phyloP scores from a whole-genome alignment of 2,113 vertebrate genomes.

The Sorex fumeus region DNA sequence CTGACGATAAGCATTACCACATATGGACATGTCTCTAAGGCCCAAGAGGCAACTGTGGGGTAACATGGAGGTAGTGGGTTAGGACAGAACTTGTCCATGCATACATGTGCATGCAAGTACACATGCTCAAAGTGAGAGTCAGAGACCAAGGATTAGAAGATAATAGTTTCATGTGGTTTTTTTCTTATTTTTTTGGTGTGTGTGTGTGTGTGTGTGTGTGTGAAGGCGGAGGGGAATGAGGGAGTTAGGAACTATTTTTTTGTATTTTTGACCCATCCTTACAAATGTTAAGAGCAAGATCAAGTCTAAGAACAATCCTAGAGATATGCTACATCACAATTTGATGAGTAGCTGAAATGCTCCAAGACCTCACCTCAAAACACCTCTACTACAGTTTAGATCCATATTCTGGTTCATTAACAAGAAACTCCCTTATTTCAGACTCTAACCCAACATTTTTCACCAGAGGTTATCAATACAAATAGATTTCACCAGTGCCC shows the following conservation, averaged over 20 bases:
- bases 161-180: neutral
- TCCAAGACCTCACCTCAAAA: neutral
- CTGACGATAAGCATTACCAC: neutral
- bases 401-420: neutral
- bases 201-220: too few relatives aligned
- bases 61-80: neutral
- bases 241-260: too few relatives aligned
- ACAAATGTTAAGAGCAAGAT: neutral
- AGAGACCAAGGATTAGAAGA: neutral
- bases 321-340: neutral
- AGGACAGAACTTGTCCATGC: neutral
- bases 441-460: neutral
- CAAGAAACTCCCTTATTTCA: neutral
- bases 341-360: neutral
- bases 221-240: too few relatives aligned
- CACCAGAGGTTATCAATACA: neutral
- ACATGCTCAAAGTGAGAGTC: neutral
- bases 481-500: neutral
- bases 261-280: neutral
- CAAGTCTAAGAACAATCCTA: neutral
- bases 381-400: neutral
- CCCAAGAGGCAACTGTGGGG: neutral
- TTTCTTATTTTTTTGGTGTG: too few relatives aligned
- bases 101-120: neutral
- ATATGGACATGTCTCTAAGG: neutral